Conservation (phyloP, 1,140 invertebrate genomes). For the Tribolium castaneum region DNA sequence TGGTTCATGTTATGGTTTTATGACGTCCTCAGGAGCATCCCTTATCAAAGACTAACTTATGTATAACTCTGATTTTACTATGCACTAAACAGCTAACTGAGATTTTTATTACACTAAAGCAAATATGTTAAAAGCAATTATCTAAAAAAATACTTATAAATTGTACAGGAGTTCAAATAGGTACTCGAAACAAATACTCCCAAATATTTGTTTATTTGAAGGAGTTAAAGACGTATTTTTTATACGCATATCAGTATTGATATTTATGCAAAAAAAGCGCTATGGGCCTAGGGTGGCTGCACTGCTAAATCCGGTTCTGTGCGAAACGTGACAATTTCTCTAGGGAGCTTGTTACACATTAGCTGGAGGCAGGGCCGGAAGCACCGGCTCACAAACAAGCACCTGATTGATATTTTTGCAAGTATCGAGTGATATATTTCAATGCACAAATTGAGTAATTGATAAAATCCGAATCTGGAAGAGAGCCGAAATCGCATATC, state of each 20-base stretch:
- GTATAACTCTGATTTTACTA: background rate
- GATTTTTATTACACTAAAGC: background rate
- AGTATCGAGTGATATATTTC: background rate
- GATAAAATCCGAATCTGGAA: conserved; percentile 8
- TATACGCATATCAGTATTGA: no score
- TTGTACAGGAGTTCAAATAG: no score
- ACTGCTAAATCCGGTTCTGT: background rate
- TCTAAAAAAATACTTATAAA: no score
- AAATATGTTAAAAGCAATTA: background rate
- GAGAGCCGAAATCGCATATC: background rate
- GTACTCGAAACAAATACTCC: no score
- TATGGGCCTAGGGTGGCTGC: no score
- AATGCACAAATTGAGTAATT: conserved; percentile 1
- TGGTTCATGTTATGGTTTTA: conserved; percentile 25
- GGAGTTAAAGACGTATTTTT: no score
- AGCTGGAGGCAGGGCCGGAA: conserved; percentile 10
- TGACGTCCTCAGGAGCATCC: background rate
- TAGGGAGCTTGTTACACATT: conserved; percentile 28
- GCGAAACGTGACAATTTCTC: conserved; percentile 35
- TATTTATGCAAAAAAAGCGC: no score
- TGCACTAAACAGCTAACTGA: background rate
- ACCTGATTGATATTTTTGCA: conserved; percentile 31
- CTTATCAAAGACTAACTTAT: background rate
- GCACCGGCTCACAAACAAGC: background rate
- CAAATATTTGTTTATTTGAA: no score